Percentiles rank a stretch among this genome's conserved stretches.
Conservation (phyloP, 1,140 invertebrate species). For the Battus philenor region DNA sequence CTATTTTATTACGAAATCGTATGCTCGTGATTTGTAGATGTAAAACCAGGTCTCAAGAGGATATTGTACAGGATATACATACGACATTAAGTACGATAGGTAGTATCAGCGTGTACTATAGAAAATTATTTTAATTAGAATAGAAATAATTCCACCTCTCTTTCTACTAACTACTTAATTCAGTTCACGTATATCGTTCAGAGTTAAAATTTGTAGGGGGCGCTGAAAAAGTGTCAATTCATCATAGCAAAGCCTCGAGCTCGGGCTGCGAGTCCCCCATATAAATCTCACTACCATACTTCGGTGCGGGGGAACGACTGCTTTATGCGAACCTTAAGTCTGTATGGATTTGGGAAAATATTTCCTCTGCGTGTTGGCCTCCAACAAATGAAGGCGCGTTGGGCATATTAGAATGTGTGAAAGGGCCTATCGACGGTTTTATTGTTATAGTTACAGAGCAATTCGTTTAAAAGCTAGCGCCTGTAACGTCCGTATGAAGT, state of each 20-base stretch:
- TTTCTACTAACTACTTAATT: slow-evolving; percentile 39
- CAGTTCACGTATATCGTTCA: slow-evolving; percentile 61
- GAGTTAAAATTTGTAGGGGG: slow-evolving; percentile 67
- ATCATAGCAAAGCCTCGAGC: slow-evolving; percentile 70
- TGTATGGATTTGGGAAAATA: slow-evolving; percentile 77
- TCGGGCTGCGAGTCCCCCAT: slow-evolving; percentile 64
- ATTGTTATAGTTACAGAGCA: slow-evolving; percentile 66
- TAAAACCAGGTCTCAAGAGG: no score
- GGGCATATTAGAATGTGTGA: slow-evolving; percentile 71
- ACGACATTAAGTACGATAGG: no score
- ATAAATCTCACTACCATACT: slow-evolving; percentile 77
- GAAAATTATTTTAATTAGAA: no score
- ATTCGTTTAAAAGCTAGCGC: slow-evolving; percentile 73
- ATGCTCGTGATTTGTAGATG: no score
- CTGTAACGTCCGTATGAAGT: slow-evolving; percentile 52
- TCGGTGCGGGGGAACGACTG: slow-evolving; percentile 72
- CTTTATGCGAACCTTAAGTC: slow-evolving; percentile 77
- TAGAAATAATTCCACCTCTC: slow-evolving; percentile 47
- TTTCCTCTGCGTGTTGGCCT: slow-evolving; percentile 71
- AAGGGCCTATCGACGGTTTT: slow-evolving; percentile 66
- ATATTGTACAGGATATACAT: no score
- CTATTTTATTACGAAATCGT: no score
- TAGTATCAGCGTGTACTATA: no score
- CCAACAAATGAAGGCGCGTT: slow-evolving; percentile 71
- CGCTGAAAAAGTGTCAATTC: slow-evolving; percentile 73